A percentile compares a stretch with the other conserved stretches of the same genome.
phyloP scores from a whole-genome alignment of 2,113 vertebrate genomes.

The Syrmaticus mikado region DNA sequence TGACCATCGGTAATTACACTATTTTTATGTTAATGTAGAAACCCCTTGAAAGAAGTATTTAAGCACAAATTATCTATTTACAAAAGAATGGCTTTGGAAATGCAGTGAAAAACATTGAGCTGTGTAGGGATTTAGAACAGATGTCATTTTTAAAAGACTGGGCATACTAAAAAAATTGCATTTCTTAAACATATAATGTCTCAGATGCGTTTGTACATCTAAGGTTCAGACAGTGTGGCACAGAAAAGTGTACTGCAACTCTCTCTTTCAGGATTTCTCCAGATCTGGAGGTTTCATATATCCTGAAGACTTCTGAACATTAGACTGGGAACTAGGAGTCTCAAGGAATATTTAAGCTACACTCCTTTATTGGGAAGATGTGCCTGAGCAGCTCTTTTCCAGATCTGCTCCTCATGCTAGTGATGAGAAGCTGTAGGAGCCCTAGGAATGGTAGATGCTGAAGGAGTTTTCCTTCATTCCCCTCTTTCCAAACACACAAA shows the following conservation, averaged over 20 bases:
- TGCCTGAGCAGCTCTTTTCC: background rate
- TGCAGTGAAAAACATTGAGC: conserved; percentile 46
- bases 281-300: background rate
- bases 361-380: background rate
- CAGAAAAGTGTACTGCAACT: background rate
- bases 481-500: background rate
- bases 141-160: conserved; percentile 60
- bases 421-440: background rate
- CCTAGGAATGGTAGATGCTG: background rate
- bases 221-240: background rate
- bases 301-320: background rate
- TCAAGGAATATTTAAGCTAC: background rate
- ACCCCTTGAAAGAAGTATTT: conserved; percentile 70
- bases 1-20: conserved; percentile 62
- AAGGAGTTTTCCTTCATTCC: background rate
- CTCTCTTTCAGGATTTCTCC: background rate
- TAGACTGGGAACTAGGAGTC: background rate
- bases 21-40: conserved; percentile 70
- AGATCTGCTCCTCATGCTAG: background rate
- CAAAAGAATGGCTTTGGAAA: conserved; percentile 66
- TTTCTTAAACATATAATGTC: background rate
- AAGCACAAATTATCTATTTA: conserved; percentile 75
- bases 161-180: conserved; percentile 16
- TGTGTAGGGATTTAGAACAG: conserved; percentile 56
- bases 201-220: background rate